phyloP scores from a whole-genome alignment of 2,888 invertebrate species.

The Tipula confusa region DNA sequence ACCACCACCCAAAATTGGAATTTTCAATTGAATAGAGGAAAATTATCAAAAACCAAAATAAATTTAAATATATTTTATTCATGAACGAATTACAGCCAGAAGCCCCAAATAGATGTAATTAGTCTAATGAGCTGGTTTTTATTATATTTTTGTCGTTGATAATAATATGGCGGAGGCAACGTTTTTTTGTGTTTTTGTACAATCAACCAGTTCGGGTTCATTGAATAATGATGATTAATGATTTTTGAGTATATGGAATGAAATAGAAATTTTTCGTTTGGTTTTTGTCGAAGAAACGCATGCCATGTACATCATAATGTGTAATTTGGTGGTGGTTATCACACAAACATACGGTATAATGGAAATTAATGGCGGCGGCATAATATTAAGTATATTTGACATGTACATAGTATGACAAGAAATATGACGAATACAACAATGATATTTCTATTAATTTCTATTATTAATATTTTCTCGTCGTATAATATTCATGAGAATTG shows the following conservation, averaged over 20 bases:
- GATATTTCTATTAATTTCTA: no score
- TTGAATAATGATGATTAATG: conserved; percentile 25
- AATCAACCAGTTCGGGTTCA: neutral
- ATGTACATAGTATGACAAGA: neutral
- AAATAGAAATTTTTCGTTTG: neutral
- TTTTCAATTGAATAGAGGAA: neutral
- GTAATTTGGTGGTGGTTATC: neutral
- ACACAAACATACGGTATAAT: no score
- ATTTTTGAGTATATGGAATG: neutral
- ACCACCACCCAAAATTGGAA: neutral
- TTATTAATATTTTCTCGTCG: no score
- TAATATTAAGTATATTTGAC: neutral
- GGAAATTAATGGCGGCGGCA: neutral
- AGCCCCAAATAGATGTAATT: conserved; percentile 12
- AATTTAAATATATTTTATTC: conserved; percentile 15
- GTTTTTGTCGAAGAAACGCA: neutral
- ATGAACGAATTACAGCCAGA: neutral
- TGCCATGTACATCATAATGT: neutral
- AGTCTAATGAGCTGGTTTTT: neutral
- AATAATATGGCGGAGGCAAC: neutral
- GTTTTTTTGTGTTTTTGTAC: neutral
- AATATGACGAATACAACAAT: neutral
- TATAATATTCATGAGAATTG: no score
- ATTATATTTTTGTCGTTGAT: neutral
- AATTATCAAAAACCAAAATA: neutral